Conservation (phyloP, 2,797 vertebrate genomes). For the Tachyglossus aculeatus region DNA sequence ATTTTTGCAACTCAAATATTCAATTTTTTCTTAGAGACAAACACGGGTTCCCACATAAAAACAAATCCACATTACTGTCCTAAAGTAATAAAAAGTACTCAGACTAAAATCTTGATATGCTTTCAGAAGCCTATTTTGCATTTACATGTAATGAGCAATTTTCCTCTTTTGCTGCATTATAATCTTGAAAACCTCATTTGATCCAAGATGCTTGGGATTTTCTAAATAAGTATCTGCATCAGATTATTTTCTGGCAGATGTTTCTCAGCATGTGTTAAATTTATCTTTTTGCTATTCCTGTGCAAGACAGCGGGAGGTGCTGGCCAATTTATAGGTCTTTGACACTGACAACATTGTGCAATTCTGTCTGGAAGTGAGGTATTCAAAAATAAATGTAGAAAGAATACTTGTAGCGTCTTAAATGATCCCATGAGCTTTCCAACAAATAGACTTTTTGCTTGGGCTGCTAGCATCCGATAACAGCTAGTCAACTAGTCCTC, state of each 20-base stretch:
- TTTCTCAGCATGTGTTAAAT: constrained; percentile 72
- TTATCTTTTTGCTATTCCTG: constrained; percentile 68
- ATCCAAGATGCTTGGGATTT: constrained; percentile 40
- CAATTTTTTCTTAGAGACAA: neutral
- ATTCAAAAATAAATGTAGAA: constrained; percentile 7
- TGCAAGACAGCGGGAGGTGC: constrained; percentile 65
- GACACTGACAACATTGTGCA: constrained; percentile 50
- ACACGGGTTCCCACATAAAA: neutral
- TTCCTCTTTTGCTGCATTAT: constrained; percentile 11
- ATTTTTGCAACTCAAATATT: neutral
- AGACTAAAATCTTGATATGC: neutral
- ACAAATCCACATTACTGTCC: neutral
- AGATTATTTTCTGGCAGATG: constrained; percentile 72
- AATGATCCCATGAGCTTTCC: constrained; percentile 2
- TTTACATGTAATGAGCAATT: constrained; percentile 13
- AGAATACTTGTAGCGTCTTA: constrained; percentile 22
- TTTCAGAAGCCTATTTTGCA: neutral
- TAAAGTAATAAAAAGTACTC: constrained; percentile 19
- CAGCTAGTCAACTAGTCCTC: neutral
- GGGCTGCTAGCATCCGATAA: neutral
- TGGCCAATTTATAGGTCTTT: constrained; percentile 69
- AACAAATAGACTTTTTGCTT: neutral
- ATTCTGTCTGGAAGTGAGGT: constrained; percentile 40
- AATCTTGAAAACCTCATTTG: constrained; percentile 54
- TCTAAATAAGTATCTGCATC: constrained; percentile 62